Evolutionary conservation across 2,113 vertebrate species (phyloP).

Genomic region (Oriolus oriolus): DNA sequence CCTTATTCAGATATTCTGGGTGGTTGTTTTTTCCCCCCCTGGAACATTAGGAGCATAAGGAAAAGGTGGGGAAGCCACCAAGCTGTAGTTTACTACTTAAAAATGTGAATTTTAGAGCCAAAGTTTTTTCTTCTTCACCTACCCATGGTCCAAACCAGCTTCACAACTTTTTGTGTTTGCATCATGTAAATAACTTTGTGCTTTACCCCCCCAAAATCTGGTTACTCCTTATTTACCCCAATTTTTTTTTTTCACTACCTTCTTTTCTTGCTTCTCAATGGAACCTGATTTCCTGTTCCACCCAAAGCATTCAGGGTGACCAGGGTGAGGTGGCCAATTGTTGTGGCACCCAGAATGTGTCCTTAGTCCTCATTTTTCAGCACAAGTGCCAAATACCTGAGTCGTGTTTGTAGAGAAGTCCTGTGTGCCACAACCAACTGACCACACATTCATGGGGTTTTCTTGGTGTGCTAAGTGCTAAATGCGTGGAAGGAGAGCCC

Average conservation of each 20-base stretch:
- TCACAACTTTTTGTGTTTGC: neutral
- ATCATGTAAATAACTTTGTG: neutral
- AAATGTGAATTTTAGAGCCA: neutral
- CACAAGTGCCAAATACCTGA: neutral
- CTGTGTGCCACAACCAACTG: fast-evolving
- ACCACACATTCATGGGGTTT: fast-evolving
- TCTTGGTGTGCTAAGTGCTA: neutral
- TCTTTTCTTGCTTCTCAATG: neutral
- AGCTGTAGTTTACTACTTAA: neutral
- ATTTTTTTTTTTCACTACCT: neutral
- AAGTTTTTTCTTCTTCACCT: neutral
- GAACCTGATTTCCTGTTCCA: neutral
- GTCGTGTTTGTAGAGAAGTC: neutral
- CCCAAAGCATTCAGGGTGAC: neutral
- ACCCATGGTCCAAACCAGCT: neutral
- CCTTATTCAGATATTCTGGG: neutral
- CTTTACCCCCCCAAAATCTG: neutral
- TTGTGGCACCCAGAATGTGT: fast-evolving
- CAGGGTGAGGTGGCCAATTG: fast-evolving
- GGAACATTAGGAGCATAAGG: neutral
- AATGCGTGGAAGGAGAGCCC: neutral
- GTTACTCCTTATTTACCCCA: neutral
- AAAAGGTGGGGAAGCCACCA: neutral
- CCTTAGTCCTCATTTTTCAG: neutral
- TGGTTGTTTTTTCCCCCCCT: fast-evolving